Evolutionary conservation across 2,113 vertebrate species (phyloP).

Genomic region (Numenius arquata): DNA sequence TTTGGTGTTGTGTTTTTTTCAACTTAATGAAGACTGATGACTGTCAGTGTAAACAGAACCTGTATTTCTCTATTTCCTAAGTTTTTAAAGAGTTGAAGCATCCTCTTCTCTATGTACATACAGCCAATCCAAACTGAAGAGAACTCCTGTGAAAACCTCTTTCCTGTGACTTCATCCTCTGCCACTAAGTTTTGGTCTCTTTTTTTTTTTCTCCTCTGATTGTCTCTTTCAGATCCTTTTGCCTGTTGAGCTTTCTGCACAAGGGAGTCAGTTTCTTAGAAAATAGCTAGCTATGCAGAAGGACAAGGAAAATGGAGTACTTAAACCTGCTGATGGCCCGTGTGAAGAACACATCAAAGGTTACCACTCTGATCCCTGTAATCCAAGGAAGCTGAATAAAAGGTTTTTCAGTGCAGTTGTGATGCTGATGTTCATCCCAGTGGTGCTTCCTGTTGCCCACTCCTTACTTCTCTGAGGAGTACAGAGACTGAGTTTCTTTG

Average conservation of each 20-base stretch:
- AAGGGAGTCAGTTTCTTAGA: constrained; percentile 5
- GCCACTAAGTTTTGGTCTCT: background rate
- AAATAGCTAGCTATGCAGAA: constrained; percentile 31
- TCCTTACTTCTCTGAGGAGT: background rate
- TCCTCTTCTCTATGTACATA: background rate
- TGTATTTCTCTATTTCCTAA: background rate
- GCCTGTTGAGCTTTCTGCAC: constrained; percentile 15
- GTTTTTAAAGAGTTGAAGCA: background rate
- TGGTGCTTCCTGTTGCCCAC: background rate
- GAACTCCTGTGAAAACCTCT: background rate
- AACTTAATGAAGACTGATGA: background rate
- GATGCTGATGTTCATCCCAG: background rate
- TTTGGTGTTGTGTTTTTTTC: background rate
- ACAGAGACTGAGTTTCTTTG: background rate
- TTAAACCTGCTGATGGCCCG: background rate
- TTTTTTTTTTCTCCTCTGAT: background rate
- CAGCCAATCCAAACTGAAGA: background rate
- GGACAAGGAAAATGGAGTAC: background rate
- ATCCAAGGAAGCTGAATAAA: background rate
- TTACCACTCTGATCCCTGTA: background rate
- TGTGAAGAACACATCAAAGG: background rate
- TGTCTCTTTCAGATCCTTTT: constrained; percentile 40
- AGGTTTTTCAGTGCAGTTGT: background rate
- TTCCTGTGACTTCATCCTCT: background rate
- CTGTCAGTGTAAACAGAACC: background rate